Evolutionary conservation across 1,140 invertebrate genomes (phyloP), one percentile per base, ranked within the genome.

Genomic region (Leptopilina boulardi): DNA sequence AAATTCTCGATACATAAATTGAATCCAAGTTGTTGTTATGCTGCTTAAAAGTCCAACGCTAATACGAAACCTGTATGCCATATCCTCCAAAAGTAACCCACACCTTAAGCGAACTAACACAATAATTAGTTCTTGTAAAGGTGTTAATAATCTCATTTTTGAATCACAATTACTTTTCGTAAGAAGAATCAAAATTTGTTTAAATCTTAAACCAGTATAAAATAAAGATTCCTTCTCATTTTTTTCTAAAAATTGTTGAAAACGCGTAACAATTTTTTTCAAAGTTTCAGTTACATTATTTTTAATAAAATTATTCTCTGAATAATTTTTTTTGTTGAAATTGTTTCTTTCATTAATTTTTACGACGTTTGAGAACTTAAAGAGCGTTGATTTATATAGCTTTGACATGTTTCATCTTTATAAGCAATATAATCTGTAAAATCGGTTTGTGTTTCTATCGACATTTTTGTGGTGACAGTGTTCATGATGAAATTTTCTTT

Each of bases 81-180:
- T 66, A 71, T 77, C 76, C 44, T 73, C 11, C 26, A 76, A 15
- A 21, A 81, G 51, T 26, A 54, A 54, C 11, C 75, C 77, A 13
- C 38, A 41, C 0, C 77, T 51, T 42, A 76, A 71, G 15, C 77
- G 70, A 2, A 81, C 13, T n/a, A 78, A 51, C 6, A 74, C 47
- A 72, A 81, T 42, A 54, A 81, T 78, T n/a, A 80, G 54, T 73
- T 80, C 15, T n/a, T 80, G 76, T 34, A 73, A 77, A 8, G 73
- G 19, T 66, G 79, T 77, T 66, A 75, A n/a, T 72, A 76, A 13
- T 42, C 4, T 42, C 10, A 42, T 21, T n/a, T 41, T 73, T 66
- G 59, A 9, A 5, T 38, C 18, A 13, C 2, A 11, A n/a, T 4
- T 38, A 18, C 44, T 73, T 77, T 21, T 59, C 21, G 10, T 3